Percentiles rank a stretch among this genome's conserved stretches.
Conservation (phyloP, 2,797 vertebrate species). For the Pelochelys cantorii region DNA sequence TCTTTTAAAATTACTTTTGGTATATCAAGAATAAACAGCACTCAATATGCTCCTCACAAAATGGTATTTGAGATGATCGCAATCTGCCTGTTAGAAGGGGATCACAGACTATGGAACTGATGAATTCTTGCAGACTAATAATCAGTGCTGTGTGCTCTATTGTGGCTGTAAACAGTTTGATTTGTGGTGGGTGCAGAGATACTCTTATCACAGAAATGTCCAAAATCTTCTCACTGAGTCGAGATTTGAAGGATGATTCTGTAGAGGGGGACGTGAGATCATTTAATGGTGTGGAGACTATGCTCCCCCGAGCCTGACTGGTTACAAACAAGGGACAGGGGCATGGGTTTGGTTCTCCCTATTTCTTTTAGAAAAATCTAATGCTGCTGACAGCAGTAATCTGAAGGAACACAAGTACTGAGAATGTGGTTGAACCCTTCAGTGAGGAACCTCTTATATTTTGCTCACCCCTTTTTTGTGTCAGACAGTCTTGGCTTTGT, state of each 20-base stretch:
- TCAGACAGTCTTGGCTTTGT: neutral
- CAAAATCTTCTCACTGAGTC: neutral
- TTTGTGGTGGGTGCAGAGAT: neutral
- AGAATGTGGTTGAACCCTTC: neutral
- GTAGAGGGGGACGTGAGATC: neutral
- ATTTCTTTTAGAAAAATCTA: neutral
- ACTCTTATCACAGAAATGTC: neutral
- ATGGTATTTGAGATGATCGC: neutral
- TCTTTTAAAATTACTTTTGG: neutral
- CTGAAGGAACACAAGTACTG: neutral
- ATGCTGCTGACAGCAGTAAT: neutral
- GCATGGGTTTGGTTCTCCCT: neutral
- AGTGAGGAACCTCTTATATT: neutral
- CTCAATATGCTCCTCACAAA: neutral
- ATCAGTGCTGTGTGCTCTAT: neutral
- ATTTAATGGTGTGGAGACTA: neutral
- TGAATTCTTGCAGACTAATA: neutral
- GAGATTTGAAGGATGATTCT: neutral
- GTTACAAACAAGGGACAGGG: neutral
- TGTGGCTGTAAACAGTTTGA: neutral
- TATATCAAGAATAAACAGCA: neutral
- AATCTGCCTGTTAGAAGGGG: fast-evolving
- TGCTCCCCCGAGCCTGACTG: neutral
- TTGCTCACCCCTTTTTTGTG: neutral
- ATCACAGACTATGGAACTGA: neutral